Base-by-base conservation (phyloP, 1,140 invertebrate genomes). In the Polypedilum vanderplanki region DNA sequence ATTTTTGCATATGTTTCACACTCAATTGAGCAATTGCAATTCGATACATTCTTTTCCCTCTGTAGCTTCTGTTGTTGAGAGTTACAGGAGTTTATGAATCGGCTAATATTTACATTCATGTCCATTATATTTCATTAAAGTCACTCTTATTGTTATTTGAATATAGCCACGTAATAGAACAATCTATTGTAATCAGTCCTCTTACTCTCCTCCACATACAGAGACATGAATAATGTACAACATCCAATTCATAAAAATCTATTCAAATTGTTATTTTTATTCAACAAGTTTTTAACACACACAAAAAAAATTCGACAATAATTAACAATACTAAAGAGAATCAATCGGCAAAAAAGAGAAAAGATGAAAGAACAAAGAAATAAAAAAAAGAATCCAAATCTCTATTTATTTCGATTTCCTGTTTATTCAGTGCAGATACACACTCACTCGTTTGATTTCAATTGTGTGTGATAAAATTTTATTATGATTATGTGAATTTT, bases 221-320 rank as follows among this genome's bases (percentile, higher is more conserved):
- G 15, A 57, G 8, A n/a, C 46, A 33, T 3, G 24, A 33, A 33
- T 33, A 33, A 33, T 33, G 24, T 1, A 33, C 24, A 33, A 33
- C 24, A 20, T 70, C 65, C 17, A 70, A 70, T 70, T 70, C 65
- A 20, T 18, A 33, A 10, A 18, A 70, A 18, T 70, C n/a, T n/a
- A 57, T 70, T 70, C 20, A 70, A 70, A 70, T 70, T 70, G 65
- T 70, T 70, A 70, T 70, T 70, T 70, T 70, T 70, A 70, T 70
- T 70, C 65, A 70, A 70, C 65, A 70, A 70, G 65, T 70, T 70
- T 57, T 57, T 57, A 57, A 57, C 46, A 57, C 46, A 70, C 65
- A 22, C 20, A 70, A 9, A 22, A 70, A 70, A 70, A 65, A 65
- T n/a, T 20, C 65, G 17, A 70, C 65, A 70, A 70, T 70, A 70